Evolutionary conservation across 2,113 vertebrate species (phyloP).

Genomic region (Eretmochelys imbricata): DNA sequence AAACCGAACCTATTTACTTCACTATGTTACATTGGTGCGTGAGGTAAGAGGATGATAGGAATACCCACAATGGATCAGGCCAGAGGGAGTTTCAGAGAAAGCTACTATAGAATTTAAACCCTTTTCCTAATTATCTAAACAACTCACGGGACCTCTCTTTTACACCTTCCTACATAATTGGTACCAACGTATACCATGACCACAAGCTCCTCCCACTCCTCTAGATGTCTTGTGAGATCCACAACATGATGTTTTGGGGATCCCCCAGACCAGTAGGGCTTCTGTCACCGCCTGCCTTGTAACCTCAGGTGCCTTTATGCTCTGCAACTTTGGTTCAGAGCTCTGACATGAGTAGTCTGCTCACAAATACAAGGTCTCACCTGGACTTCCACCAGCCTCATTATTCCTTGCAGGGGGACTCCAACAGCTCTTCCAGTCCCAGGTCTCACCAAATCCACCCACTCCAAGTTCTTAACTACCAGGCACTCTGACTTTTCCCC

Average conservation of each 20-base stretch:
- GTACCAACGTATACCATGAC: neutral
- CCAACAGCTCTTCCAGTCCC: neutral
- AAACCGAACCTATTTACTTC: neutral
- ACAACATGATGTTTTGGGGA: neutral
- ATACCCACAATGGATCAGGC: neutral
- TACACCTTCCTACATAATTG: fast-evolving
- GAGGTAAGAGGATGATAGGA: neutral
- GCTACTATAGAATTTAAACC: neutral
- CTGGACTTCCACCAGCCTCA: neutral
- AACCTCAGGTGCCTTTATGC: neutral
- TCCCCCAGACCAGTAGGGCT: neutral
- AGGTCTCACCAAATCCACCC: neutral
- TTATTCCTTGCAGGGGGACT: neutral
- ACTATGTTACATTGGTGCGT: neutral
- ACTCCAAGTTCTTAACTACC: neutral
- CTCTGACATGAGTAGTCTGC: neutral
- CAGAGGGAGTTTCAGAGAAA: neutral
- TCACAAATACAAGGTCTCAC: neutral
- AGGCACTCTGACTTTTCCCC: neutral
- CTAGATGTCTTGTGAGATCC: neutral
- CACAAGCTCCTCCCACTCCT: neutral
- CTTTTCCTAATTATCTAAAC: neutral
- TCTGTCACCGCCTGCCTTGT: neutral
- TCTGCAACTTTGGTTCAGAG: neutral
- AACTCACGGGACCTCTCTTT: neutral